A percentile compares a stretch with the other conserved stretches of the same genome.
Evolutionary conservation across 2,888 invertebrate species (phyloP).

Genomic region (Hesperia comma): DNA sequence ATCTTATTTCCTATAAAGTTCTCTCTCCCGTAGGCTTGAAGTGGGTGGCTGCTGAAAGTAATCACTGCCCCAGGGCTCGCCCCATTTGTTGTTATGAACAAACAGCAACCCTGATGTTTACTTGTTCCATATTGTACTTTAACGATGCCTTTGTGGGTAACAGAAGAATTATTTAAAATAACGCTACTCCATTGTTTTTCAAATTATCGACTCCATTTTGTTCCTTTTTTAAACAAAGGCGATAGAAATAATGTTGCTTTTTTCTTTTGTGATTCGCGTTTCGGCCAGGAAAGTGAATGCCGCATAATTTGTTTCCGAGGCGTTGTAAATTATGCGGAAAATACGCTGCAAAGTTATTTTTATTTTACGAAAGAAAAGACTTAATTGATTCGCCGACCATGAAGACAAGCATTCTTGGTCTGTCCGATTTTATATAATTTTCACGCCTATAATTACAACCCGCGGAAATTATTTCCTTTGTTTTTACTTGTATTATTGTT

Average conservation of each 20-base stretch:
- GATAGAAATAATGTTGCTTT: not conserved
- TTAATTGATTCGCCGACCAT: not conserved
- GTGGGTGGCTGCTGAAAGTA: not conserved
- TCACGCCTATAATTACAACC: too few species aligned
- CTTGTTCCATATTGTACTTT: slow-evolving; percentile 5
- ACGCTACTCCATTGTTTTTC: slow-evolving; percentile 6
- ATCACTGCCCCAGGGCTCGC: not conserved
- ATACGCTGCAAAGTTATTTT: not conserved
- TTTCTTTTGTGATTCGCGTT: not conserved
- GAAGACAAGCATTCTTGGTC: not conserved
- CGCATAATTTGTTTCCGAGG: slow-evolving; percentile 9
- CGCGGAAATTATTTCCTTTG: too few species aligned
- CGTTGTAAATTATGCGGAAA: not conserved
- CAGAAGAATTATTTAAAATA: slow-evolving; percentile 10
- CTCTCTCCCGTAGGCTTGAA: not conserved
- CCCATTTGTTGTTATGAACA: not conserved
- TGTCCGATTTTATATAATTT: too few species aligned
- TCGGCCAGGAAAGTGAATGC: slow-evolving; percentile 1
- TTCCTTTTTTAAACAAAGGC: slow-evolving; percentile 8
- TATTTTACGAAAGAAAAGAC: not conserved
- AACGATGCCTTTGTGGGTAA: slow-evolving; percentile 6
- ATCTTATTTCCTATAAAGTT: not conserved
- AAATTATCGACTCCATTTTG: slow-evolving; percentile 4
- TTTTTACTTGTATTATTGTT: too few species aligned
- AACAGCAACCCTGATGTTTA: not conserved